A percentile compares a stretch with the other conserved stretches of the same genome.
Evolutionary conservation across 2,113 vertebrate species (phyloP).

Genomic region (Acanthochromis polyacanthus): DNA sequence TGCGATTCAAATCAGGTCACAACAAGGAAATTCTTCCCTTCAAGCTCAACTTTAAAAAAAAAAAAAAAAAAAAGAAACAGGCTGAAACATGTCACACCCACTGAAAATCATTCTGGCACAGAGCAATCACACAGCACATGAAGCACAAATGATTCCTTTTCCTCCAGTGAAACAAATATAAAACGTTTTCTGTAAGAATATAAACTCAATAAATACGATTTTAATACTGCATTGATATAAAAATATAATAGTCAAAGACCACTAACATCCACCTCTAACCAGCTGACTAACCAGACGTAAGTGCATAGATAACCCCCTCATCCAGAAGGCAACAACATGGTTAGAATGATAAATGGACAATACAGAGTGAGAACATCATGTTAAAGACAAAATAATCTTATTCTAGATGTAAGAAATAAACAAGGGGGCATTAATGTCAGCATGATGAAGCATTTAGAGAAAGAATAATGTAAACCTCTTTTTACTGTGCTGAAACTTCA

Average conservation of each 20-base stretch:
- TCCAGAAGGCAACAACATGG: conserved; percentile 25
- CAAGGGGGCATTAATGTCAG: neutral
- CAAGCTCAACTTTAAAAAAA: too few species aligned
- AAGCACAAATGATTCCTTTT: conserved; percentile 22
- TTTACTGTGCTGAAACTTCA: neutral
- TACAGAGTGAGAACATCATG: neutral
- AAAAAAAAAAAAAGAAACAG: conserved; percentile 36
- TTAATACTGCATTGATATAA: conserved; percentile 73
- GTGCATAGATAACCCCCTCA: conserved; percentile 57
- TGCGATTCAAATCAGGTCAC: conserved; percentile 21
- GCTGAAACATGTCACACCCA: conserved; percentile 14
- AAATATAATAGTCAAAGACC: conserved; percentile 66
- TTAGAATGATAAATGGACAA: neutral
- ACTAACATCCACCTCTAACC: conserved; percentile 30
- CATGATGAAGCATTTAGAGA: neutral
- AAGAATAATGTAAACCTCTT: conserved; percentile 7
- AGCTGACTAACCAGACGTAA: conserved; percentile 29
- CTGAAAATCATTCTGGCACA: conserved; percentile 12
- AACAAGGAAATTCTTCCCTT: conserved; percentile 27
- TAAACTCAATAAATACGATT: conserved; percentile 74
- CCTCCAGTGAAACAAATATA: conserved; percentile 46
- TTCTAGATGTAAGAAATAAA: neutral
- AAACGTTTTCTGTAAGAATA: conserved; percentile 69
- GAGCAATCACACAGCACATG: conserved; percentile 20
- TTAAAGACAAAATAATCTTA: conserved; percentile 21